Percentiles rank a stretch among this genome's conserved stretches.
Conservation (phyloP, 2,113 vertebrate genomes). For the Cyanoramphus novaezelandiae region DNA sequence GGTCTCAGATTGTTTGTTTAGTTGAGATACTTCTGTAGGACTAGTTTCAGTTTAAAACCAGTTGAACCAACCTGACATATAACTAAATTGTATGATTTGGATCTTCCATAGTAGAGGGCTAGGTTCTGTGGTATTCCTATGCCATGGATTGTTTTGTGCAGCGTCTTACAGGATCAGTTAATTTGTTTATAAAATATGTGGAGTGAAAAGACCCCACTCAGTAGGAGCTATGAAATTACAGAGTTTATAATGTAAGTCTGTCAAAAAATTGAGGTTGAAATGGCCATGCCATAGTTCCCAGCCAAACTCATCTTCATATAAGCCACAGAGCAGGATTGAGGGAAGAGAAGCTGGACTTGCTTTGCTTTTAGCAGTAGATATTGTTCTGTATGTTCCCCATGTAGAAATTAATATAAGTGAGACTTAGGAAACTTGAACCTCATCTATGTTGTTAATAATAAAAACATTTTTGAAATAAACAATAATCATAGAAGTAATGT, state of each 20-base stretch:
- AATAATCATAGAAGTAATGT: background rate
- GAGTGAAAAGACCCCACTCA: background rate
- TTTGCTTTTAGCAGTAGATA: background rate
- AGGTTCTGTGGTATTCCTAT: background rate
- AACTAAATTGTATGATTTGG: background rate
- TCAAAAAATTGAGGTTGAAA: background rate
- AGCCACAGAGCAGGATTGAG: background rate
- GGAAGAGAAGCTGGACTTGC: background rate
- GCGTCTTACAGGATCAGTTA: background rate
- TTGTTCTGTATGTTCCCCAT: background rate
- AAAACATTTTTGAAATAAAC: background rate
- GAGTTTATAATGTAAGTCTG: background rate
- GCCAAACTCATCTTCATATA: background rate
- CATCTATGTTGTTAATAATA: background rate
- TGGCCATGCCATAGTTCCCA: background rate
- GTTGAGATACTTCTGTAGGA: background rate
- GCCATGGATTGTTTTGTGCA: background rate
- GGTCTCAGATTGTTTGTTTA: background rate
- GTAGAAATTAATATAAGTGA: background rate
- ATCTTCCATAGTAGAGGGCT: background rate
- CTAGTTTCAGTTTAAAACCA: background rate
- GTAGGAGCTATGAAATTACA: background rate
- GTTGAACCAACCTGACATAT: background rate
- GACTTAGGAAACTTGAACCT: background rate
- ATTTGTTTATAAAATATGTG: background rate